phyloP scores from a whole-genome alignment of 2,797 vertebrate species.

The Phrynocephalus forsythii region DNA sequence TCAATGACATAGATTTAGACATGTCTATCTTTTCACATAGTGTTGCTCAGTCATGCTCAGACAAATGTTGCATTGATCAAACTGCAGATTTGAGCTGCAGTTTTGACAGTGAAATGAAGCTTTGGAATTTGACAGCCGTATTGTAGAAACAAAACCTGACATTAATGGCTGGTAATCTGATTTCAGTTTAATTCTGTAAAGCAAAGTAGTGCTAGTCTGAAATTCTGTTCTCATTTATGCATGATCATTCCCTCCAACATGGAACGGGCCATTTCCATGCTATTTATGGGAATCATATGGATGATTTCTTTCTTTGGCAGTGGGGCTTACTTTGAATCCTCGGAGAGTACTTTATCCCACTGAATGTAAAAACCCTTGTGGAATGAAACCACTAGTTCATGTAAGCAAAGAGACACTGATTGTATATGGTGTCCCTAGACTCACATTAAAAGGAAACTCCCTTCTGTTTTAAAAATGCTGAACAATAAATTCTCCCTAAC shows the following conservation, averaged over 20 bases:
- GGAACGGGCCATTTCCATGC: background rate
- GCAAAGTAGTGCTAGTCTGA: background rate
- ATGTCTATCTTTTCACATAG: too few relatives aligned
- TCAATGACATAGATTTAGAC: too few relatives aligned
- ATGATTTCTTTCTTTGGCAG: background rate
- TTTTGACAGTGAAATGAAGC: too few relatives aligned
- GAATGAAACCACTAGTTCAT: constrained; percentile 15
- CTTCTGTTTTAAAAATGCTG: constrained; percentile 28
- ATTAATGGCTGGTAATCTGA: background rate
- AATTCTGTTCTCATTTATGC: background rate
- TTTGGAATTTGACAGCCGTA: too few relatives aligned
- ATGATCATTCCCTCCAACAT: background rate
- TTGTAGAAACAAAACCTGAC: background rate
- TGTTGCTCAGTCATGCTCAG: too few relatives aligned
- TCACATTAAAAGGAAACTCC: constrained; percentile 22
- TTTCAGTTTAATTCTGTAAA: background rate
- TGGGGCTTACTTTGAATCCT: background rate
- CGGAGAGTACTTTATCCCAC: constrained; percentile 1
- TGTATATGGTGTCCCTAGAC: constrained; percentile 10
- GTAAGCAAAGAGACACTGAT: constrained; percentile 14
- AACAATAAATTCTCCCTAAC: constrained; percentile 37
- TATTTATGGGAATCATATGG: background rate
- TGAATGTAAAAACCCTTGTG: background rate
- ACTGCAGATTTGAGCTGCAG: too few relatives aligned
- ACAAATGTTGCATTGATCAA: too few relatives aligned